Percentiles rank a stretch among this genome's conserved stretches.
Evolutionary conservation across 2,888 invertebrate species (phyloP).

Genomic region (Parnassius glacialis): DNA sequence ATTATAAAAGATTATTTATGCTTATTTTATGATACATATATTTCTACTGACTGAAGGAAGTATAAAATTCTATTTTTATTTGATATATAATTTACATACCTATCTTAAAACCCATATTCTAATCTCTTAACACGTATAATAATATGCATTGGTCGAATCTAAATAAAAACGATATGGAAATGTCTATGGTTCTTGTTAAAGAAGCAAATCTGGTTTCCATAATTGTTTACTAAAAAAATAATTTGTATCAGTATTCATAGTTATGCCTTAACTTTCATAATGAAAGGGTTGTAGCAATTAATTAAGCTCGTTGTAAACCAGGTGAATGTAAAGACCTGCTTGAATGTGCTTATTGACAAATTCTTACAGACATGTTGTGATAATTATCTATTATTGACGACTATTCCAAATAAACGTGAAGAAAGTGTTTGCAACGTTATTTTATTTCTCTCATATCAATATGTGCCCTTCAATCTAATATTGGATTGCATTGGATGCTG

Average conservation of each 20-base stretch:
- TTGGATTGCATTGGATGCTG: background rate
- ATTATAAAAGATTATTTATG: too few relatives aligned
- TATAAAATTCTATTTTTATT: too few relatives aligned
- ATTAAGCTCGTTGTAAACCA: constrained; percentile 12
- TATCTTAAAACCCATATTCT: too few relatives aligned
- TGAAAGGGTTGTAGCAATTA: too few relatives aligned
- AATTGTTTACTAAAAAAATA: background rate
- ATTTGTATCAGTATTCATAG: background rate
- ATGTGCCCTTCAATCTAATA: background rate
- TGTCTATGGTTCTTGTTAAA: background rate
- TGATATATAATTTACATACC: background rate
- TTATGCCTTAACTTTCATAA: too few relatives aligned
- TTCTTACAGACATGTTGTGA: constrained; percentile 76
- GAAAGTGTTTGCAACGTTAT: constrained; percentile 27
- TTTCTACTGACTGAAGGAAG: too few relatives aligned
- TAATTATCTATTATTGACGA: constrained; percentile 60
- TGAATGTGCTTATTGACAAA: constrained; percentile 59
- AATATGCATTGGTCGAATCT: background rate
- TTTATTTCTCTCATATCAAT: constrained; percentile 40
- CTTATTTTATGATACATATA: too few relatives aligned
- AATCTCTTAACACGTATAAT: background rate
- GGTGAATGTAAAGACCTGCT: constrained; percentile 45
- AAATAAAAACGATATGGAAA: background rate
- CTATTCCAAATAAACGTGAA: constrained; percentile 72
- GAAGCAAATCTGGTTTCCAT: background rate